phyloP scores from a whole-genome alignment of 2,888 invertebrate genomes.

The Gordius sp. region DNA sequence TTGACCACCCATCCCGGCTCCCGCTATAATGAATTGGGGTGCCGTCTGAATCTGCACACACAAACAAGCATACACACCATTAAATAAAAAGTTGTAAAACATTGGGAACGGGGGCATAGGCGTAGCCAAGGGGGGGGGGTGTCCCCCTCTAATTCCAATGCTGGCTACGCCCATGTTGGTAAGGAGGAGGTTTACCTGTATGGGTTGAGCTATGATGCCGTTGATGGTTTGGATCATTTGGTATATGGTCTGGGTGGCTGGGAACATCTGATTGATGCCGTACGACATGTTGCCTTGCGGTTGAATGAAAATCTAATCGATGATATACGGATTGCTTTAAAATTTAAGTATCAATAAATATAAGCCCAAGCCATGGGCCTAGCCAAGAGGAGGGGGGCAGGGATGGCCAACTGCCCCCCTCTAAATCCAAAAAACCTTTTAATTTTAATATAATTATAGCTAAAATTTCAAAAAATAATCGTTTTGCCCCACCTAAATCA shows the following conservation, averaged over 20 bases:
- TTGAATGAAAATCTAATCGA: slow-evolving; percentile 11
- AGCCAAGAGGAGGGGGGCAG: too few relatives aligned
- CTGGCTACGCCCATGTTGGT: too few relatives aligned
- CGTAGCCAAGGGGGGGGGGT: not conserved
- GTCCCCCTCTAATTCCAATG: too few relatives aligned
- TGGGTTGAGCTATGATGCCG: slow-evolving; percentile 31
- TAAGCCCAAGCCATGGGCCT: too few relatives aligned
- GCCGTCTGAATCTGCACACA: not conserved
- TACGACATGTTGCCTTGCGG: not conserved
- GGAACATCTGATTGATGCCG: not conserved
- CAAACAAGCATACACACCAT: not conserved
- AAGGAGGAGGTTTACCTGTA: slow-evolving; percentile 26
- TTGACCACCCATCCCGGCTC: too few relatives aligned
- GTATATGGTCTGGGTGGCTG: slow-evolving; percentile 29
- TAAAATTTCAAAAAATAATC: too few relatives aligned
- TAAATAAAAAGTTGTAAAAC: not conserved
- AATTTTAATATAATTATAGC: too few relatives aligned
- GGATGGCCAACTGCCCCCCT: too few relatives aligned
- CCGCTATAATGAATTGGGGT: slow-evolving; percentile 2
- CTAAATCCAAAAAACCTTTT: too few relatives aligned
- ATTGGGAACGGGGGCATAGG: not conserved
- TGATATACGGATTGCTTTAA: too few relatives aligned
- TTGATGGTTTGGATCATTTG: slow-evolving; percentile 33
- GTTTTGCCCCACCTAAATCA: too few relatives aligned
- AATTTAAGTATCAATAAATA: too few relatives aligned